A percentile compares a stretch with the other conserved stretches of the same genome.
Conservation (phyloP, 1,140 invertebrate species). For the Drosophila auraria region DNA sequence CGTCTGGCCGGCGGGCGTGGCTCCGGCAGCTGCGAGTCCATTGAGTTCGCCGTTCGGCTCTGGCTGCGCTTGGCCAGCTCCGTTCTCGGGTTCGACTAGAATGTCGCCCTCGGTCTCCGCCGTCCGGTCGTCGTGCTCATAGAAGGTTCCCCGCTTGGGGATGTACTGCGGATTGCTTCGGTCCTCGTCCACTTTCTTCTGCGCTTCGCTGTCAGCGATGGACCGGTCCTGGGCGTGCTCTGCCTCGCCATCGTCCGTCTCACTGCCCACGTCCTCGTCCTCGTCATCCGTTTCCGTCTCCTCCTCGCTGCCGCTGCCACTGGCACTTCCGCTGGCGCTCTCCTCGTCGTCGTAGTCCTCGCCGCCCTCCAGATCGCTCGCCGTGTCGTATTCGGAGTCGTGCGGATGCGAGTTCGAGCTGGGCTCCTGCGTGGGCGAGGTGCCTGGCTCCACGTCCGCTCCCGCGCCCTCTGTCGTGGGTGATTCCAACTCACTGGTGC, state of each 20-base stretch:
- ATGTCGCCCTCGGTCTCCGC: conserved; percentile 87
- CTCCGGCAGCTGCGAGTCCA: conserved; percentile 51
- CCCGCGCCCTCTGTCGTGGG: conserved; percentile 12
- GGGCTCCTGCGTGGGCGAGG: conserved; percentile 75
- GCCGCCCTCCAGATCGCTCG: conserved; percentile 85
- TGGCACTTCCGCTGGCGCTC: conserved; percentile 76
- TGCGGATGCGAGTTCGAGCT: conserved; percentile 77
- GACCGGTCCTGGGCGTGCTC: conserved; percentile 86
- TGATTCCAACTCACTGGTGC: conserved; percentile 40
- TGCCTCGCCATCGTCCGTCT: conserved; percentile 85
- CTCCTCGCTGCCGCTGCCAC: conserved; percentile 84
- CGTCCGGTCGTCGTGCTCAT: conserved; percentile 97
- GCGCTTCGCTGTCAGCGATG: conserved; percentile 85
- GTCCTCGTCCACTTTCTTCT: conserved; percentile 95
- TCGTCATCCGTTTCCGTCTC: conserved; percentile 65
- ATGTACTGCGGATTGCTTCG: conserved; percentile 98
- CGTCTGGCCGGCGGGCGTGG: conserved; percentile 47
- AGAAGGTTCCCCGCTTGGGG: conserved; percentile 97
- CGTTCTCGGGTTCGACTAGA: conserved; percentile 40
- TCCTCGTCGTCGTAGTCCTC: conserved; percentile 80
- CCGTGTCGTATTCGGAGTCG: conserved; percentile 83
- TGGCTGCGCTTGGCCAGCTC: conserved; percentile 20
- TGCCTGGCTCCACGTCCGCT: conserved; percentile 54
- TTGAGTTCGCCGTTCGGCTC: conserved; percentile 51
- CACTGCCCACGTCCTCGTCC: conserved; percentile 86